These are phyloP conservation scores for Drosophila mimica DNA, from an alignment of 2,888 invertebrate genomes.

Conservation along the genomic window DNA sequence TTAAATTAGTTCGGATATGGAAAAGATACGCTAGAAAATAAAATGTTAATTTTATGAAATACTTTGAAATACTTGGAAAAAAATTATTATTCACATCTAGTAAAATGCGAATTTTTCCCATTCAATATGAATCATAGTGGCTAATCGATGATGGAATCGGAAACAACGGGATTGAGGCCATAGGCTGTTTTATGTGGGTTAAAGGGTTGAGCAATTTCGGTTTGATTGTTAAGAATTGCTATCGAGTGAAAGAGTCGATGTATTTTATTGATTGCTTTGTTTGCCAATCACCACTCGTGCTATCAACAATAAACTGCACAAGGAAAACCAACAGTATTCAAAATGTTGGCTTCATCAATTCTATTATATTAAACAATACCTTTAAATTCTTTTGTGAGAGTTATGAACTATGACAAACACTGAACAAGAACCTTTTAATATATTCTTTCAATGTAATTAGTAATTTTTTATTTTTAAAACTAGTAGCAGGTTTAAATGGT, in stretches of 20 bases:
- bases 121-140: neutral
- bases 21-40: no score
- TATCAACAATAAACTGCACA: constrained; percentile 4
- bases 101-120: neutral
- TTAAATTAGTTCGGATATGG: no score
- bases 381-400: neutral
- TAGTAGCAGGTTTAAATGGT: neutral
- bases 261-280: constrained; percentile 11
- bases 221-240: constrained; percentile 9
- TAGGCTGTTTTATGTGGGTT: neutral
- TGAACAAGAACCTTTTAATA: neutral
- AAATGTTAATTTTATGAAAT: no score
- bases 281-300: constrained; percentile 8
- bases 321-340: neutral
- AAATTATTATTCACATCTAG: neutral
- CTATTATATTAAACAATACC: constrained; percentile 8
- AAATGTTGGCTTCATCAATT: neutral
- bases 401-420: neutral
- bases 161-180: neutral
- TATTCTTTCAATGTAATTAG: neutral
- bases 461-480: neutral
- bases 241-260: neutral
- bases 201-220: constrained; percentile 3
- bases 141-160: neutral
- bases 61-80: neutral